These are phyloP conservation scores for Callimico goeldii DNA, from an alignment of 2,797 vertebrate genomes.

Conservation along the genomic window DNA sequence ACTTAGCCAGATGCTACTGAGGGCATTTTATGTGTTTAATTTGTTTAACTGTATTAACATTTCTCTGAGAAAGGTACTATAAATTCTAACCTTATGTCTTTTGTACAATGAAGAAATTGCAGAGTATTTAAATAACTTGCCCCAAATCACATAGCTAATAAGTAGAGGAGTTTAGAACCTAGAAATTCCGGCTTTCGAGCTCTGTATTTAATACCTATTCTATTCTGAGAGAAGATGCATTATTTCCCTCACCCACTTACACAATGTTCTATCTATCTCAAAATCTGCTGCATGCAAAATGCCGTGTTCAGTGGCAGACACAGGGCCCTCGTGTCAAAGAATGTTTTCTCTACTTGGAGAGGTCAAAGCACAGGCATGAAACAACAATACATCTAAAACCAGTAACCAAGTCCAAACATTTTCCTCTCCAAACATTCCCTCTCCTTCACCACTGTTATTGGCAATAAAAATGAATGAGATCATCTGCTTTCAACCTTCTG, in stretches of 20 bases:
- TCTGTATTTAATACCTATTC: background rate
- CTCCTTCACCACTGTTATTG: background rate
- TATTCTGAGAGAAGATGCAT: background rate
- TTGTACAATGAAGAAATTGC: background rate
- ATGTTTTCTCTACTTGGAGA: background rate
- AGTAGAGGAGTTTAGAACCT: background rate
- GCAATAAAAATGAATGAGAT: conserved; percentile 35
- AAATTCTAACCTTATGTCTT: background rate
- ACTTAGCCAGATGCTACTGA: background rate
- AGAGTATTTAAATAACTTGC: conserved; percentile 14
- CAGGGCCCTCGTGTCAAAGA: background rate
- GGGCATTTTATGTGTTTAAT: background rate
- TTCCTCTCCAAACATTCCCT: background rate
- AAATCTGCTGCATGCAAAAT: background rate
- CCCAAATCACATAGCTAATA: background rate
- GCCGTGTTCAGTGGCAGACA: background rate
- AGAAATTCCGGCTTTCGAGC: background rate
- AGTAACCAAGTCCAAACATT: background rate
- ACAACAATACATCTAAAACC: background rate
- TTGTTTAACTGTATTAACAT: background rate
- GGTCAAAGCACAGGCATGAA: background rate
- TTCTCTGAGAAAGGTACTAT: background rate
- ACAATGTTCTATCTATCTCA: background rate
- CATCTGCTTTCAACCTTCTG: conserved; percentile 13
- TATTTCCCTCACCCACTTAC: background rate